A percentile compares a stretch with the other conserved stretches of the same genome.
These are phyloP conservation scores for Drosophila lini DNA, from an alignment of 1,140 invertebrate species.

Conservation along the genomic window DNA sequence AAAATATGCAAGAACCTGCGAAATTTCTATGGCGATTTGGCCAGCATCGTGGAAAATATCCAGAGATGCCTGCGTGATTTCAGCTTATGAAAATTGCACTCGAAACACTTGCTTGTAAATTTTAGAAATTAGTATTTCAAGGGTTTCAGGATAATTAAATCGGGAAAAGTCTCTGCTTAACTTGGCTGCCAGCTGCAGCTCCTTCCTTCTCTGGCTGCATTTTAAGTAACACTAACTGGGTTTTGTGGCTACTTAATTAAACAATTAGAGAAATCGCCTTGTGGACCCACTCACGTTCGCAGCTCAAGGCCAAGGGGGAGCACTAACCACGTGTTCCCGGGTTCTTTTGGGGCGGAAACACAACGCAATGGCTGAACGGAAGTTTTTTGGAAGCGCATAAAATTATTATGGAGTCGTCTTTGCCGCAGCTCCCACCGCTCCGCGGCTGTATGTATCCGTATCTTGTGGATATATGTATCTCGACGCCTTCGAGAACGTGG, in stretches of 20 bases:
- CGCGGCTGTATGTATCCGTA: conserved; percentile 9
- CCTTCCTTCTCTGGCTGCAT: neutral
- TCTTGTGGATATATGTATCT: conserved; percentile 14
- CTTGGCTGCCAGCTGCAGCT: neutral
- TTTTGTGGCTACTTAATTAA: conserved; percentile 7
- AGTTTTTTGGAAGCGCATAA: conserved; percentile 83
- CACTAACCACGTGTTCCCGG: conserved; percentile 28
- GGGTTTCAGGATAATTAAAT: neutral
- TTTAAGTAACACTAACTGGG: neutral
- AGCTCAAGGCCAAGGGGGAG: conserved; percentile 3
- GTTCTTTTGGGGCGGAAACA: conserved; percentile 55
- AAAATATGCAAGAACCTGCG: conserved; percentile 16
- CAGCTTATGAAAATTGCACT: neutral
- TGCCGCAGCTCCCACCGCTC: neutral
- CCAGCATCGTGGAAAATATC: conserved; percentile 13
- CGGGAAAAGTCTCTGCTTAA: neutral
- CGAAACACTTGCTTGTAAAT: neutral
- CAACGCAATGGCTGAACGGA: conserved; percentile 78
- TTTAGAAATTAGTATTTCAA: neutral
- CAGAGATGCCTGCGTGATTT: conserved; percentile 31
- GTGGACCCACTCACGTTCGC: conserved; percentile 1
- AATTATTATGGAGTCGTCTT: conserved; percentile 80
- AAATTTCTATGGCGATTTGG: conserved; percentile 76
- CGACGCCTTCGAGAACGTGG: conserved; percentile 37
- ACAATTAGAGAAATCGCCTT: neutral